Base-by-base conservation (phyloP, 1,140 invertebrate species). In the Hycleus cichorii region DNA sequence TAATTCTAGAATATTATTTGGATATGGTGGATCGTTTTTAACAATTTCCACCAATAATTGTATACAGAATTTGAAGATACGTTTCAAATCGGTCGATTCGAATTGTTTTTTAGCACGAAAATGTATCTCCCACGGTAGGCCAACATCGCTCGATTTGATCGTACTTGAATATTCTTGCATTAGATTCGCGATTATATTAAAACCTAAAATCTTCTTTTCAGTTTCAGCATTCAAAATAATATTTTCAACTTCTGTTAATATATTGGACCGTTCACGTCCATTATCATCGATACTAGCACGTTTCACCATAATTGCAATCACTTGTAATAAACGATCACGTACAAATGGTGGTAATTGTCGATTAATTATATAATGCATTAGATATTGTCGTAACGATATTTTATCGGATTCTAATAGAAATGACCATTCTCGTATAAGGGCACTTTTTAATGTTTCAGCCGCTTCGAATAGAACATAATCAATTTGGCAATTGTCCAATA, bases 391-490 rank as follows among this genome's bases (percentile, higher is more conserved):
- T n/a, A 93, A 74, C 9, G 85, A 83, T 45, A 80, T 76, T 46
- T 89, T 83, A 73, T 91, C 86, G 51, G 77, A 76, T 56, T 82
- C 76, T 32, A 78, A 75, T 39, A 94, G 65, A 59, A 83, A 73
- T 11, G 77, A 75, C 91, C 91, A 94, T 78, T 94, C 90, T 72
- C 87, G 78, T 47, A 94, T 85, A 5, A 95, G 72, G 26, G 88
- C 87, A 64, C 85, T 81, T 75, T 92, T 93, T 53, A 96, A 75
- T n/a, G 93, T 80, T 53, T 85, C 84, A 4, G 87, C 89, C 60
- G 89, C 83, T 77, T 95, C 91, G 78, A 93, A 95, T 47, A 93
- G 71, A 4, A 95, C 88, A 79, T 90, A 91, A 67, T 91, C 89
- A 57, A 85, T 82, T 51, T 81, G 77, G 57, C 84, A 87, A 40